These are phyloP conservation scores for Riparia riparia DNA, from an alignment of 2,113 vertebrate genomes.

Conservation along the genomic window DNA sequence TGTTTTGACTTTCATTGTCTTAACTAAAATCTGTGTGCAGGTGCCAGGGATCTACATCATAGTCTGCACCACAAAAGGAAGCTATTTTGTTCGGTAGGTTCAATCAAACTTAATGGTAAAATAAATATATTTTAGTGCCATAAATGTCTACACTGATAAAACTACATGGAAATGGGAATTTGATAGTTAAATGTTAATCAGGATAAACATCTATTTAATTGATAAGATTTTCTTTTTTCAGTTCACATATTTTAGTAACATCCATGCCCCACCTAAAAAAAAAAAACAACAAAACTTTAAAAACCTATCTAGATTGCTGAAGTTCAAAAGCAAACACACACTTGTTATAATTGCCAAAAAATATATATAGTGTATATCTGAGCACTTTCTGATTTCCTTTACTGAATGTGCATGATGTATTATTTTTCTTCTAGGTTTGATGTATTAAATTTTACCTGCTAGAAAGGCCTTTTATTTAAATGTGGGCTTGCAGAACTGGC, in stretches of 20 bases:
- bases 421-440: slow-evolving; percentile 52
- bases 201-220: slow-evolving; percentile 18
- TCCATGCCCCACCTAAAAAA: not conserved
- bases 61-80: slow-evolving; percentile 31
- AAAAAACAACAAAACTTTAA: not conserved
- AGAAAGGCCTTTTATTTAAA: slow-evolving; percentile 55
- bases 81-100: slow-evolving; percentile 26
- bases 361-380: slow-evolving; percentile 2
- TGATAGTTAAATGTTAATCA: slow-evolving; percentile 23
- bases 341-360: slow-evolving; percentile 46
- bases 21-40: not conserved
- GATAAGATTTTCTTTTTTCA: not conserved
- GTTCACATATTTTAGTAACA: not conserved
- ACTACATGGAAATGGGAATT: not conserved
- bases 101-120: not conserved
- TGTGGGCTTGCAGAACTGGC: not conserved
- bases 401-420: slow-evolving; percentile 28
- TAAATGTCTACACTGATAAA: slow-evolving; percentile 37
- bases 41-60: slow-evolving; percentile 34
- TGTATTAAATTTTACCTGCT: slow-evolving; percentile 63
- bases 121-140: slow-evolving; percentile 12
- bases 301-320: slow-evolving; percentile 6
- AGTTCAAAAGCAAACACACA: slow-evolving; percentile 39
- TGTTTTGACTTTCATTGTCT: slow-evolving; percentile 8
- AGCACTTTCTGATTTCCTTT: slow-evolving; percentile 23